Base-by-base conservation (phyloP, 2,797 vertebrate genomes). In the Ctenochaetus hawaiiensis region DNA sequence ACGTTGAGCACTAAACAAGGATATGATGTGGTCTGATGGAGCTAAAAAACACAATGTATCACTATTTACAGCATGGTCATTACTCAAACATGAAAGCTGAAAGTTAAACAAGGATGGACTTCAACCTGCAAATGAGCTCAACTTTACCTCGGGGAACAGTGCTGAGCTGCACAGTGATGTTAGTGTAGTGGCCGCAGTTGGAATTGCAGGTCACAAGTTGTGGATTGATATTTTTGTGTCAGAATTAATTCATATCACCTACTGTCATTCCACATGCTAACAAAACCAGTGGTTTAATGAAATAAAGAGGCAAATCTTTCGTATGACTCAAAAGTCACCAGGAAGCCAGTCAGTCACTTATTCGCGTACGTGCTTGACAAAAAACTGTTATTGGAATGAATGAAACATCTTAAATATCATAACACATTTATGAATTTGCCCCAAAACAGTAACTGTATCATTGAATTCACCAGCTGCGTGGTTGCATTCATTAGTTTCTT, bases 21-120 rank as follows among this genome's bases (percentile, higher is more conserved):
- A 51, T 58, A 23, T 58, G 20, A 41, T 58, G 34, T 39, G 56
- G 52, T 23, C 20, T 60, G 60, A 47, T 64, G 47, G 17, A 11
- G 18, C 17, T 41, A 20, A 8, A 34, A 45, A 52, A 20, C 8
- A 49, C 13, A 17, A 11, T 8, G 39, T 23, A 51, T 61, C 54
- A 26, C 12, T 39, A 13, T 60, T 52, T n/a, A 5, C 20, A 9
- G 9, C 13, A 22, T 39, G 23, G 18, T 34, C 7, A 39, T 18
- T 34, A 13, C 6, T 8, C 12, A 47, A 49, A 58, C 43, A 2
- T 26, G 20, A 13, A 44, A 14, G 13, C 16, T 30, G 2, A 30
- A 12, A 41, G 43, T 44, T 16, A 44, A 44, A 16, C 16, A 18
- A 18, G 17, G 45, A 47, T 2, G 45, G 18, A 8, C 12, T 44